Base-by-base conservation (phyloP, 2,797 vertebrate genomes). In the Phoxinus dragarum region DNA sequence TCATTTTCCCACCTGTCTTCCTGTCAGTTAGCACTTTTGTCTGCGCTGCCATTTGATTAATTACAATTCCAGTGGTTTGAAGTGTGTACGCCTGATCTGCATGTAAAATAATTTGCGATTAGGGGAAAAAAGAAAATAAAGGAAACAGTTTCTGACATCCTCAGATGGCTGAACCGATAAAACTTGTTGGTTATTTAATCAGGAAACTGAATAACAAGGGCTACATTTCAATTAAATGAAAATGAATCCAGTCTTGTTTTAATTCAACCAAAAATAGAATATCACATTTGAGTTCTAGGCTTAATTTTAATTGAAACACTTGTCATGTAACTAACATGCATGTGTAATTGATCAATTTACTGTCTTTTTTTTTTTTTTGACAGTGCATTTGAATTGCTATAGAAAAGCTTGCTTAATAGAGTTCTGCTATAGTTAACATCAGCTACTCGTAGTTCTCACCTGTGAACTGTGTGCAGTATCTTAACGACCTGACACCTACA, bases 1-100 rank as follows among this genome's bases (percentile, higher is more conserved):
- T 89, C 80, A 87, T 84, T 82, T 84, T 81, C 66, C 49, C 80
- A 81, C 80, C 80, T 84, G 79, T 85, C 80, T 80, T 78, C 81
- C 78, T 86, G 87, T 88, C 89, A 88, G 86, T 79, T 52, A 54
- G 61, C 16, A 64, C 61, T 72, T 87, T 84, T 86, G 84, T 86
- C 59, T 84, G 82, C 11, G 3, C 81, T 76, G 31, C 59, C 71
- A 72, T 87, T 80, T 82, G 86, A 86, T 90, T 81, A 86, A 90
- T 88, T 81, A 87, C 79, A 56, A 86, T 87, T 81, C 79, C 79
- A 66, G 34, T n/a, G 75, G 52, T 80, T 84, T 86, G 84, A 86
- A 82, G 81, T 73, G 69, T 52, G 81, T 27, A 27, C 7, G 40
- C 87, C 69, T 59, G 84, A 81, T 80, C 84, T 81, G 88, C 85